phyloP scores from a whole-genome alignment of 2,797 vertebrate species.

The Platyrinchus mystaceus region DNA sequence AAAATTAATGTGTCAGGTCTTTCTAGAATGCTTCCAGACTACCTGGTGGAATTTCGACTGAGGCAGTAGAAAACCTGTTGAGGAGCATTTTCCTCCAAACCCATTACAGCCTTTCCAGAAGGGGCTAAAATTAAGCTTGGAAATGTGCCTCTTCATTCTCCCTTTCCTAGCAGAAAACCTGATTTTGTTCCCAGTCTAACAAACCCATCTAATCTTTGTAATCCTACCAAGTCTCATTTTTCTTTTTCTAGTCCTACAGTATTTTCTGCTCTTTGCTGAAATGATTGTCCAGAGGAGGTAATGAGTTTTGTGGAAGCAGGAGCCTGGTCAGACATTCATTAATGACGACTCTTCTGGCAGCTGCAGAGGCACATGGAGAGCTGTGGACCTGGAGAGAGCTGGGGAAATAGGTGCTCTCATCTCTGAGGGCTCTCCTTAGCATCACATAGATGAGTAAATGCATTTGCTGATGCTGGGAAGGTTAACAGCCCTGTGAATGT shows the following conservation, averaged over 20 bases:
- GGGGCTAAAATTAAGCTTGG: neutral
- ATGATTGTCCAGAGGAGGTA: neutral
- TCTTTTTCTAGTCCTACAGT: neutral
- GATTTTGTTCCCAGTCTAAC: neutral
- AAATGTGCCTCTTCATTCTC: neutral
- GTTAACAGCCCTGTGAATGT: neutral
- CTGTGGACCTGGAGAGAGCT: neutral
- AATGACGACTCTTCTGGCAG: neutral
- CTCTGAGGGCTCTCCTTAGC: neutral
- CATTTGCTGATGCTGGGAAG: neutral
- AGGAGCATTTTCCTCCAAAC: neutral
- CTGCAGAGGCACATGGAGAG: neutral
- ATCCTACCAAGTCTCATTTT: neutral
- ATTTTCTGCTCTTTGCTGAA: neutral
- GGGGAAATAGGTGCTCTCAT: neutral
- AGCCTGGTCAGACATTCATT: neutral
- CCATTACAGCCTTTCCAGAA: neutral
- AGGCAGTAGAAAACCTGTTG: neutral
- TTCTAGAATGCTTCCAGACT: neutral
- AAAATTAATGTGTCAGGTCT: neutral
- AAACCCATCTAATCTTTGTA: conserved; percentile 3
- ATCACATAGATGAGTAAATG: neutral
- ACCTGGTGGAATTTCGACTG: neutral
- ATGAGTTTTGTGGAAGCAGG: neutral
- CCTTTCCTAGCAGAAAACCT: neutral